phyloP scores from a whole-genome alignment of 1,140 invertebrate species.

The Fopius arisanus region DNA sequence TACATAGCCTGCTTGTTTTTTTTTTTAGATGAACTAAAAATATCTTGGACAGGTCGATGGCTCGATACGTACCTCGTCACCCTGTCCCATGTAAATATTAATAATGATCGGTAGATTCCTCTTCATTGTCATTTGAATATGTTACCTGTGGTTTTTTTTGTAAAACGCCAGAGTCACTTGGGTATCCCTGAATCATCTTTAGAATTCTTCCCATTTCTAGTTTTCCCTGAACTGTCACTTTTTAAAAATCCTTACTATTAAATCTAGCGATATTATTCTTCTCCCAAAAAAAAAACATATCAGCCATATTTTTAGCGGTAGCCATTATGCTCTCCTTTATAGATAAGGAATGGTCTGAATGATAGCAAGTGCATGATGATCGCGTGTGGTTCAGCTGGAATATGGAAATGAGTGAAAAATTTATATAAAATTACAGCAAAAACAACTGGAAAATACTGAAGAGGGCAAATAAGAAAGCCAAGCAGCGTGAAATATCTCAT shows the following conservation, averaged over 20 bases:
- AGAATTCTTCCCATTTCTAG: too few species aligned
- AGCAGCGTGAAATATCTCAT: not conserved
- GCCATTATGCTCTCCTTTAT: too few species aligned
- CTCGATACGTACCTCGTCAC: not conserved
- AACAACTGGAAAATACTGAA: not conserved
- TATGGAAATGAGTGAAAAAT: not conserved
- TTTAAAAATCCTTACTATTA: too few species aligned
- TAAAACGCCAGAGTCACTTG: too few species aligned
- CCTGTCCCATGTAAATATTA: not conserved
- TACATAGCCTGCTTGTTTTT: not conserved
- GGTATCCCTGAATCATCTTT: too few species aligned
- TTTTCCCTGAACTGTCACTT: too few species aligned
- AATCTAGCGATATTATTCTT: too few species aligned
- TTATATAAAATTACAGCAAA: not conserved
- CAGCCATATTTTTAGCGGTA: too few species aligned
- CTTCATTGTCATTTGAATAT: not conserved
- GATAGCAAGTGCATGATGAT: slow-evolving; percentile 8
- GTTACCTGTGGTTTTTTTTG: not conserved
- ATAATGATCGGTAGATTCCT: not conserved
- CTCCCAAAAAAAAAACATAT: too few species aligned
- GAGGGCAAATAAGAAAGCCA: not conserved
- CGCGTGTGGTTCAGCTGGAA: not conserved
- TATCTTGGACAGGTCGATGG: not conserved
- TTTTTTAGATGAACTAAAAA: too few species aligned
- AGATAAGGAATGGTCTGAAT: not conserved